phyloP scores from a whole-genome alignment of 2,888 invertebrate species.

The Dicranocentrus wangi region DNA sequence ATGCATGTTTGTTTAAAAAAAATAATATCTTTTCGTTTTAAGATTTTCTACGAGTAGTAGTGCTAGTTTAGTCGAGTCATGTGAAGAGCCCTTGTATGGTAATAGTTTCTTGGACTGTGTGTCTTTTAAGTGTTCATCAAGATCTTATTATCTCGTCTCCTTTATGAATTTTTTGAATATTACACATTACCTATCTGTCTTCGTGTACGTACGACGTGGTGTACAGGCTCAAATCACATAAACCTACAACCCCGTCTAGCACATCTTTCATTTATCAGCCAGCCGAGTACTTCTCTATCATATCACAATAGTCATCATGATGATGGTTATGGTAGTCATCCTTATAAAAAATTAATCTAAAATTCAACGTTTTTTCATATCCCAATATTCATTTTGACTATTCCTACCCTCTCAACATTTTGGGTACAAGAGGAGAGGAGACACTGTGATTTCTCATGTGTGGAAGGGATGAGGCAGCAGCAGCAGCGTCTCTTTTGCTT shows the following conservation, averaged over 20 bases:
- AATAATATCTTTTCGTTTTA: background rate
- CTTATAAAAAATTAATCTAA: conserved; percentile 38
- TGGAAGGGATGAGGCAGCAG: conserved; percentile 31
- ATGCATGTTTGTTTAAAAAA: too few species aligned
- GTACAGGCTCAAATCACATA: background rate
- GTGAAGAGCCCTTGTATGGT: conserved; percentile 44
- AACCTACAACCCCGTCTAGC: background rate
- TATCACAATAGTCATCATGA: conserved; percentile 7
- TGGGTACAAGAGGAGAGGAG: conserved; percentile 30
- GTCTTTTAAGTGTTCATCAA: conserved; percentile 25
- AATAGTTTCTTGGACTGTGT: background rate
- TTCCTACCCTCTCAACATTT: too few species aligned
- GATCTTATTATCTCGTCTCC: conserved; percentile 15
- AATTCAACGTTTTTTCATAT: conserved; percentile 43
- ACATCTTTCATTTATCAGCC: background rate
- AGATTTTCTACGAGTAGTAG: background rate
- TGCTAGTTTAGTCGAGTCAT: conserved; percentile 9
- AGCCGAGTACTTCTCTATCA: background rate
- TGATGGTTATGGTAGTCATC: conserved; percentile 20
- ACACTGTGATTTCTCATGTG: conserved; percentile 31
- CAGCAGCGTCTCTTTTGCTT: conserved; percentile 22
- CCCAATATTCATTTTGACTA: too few species aligned
- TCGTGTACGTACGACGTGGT: background rate
- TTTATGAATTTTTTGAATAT: conserved; percentile 14
- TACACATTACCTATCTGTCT: too few species aligned